Evolutionary conservation across 2,888 invertebrate genomes (phyloP).

Genomic region (Ichneumoninae sp.): DNA sequence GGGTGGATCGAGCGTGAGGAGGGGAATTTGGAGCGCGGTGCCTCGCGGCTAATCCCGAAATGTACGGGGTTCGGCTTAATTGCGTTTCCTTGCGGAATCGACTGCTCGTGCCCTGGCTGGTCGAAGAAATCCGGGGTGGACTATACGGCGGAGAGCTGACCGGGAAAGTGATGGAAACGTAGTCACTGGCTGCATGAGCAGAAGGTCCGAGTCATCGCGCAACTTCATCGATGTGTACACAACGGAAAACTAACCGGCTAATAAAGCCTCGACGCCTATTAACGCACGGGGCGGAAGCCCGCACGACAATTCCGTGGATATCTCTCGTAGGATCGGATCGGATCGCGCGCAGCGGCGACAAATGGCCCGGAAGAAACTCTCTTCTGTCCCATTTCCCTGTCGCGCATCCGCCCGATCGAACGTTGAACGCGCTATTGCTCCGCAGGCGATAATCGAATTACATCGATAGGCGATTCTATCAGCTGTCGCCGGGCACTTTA

Average conservation of each 20-base stretch:
- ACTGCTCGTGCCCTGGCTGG: constrained; percentile 54
- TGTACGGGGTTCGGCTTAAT: constrained; percentile 71
- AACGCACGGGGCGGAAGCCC: constrained; percentile 65
- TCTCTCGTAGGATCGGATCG: constrained; percentile 38
- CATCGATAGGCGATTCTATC: constrained; percentile 48
- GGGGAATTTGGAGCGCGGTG: constrained; percentile 62
- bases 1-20: constrained; percentile 7
- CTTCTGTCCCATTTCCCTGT: constrained; percentile 69
- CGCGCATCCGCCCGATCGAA: constrained; percentile 32
- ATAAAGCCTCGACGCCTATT: constrained; percentile 71
- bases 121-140: constrained; percentile 39
- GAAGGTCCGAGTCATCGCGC: constrained; percentile 72
- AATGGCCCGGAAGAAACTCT: constrained; percentile 73
- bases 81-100: constrained; percentile 73
- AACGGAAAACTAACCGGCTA: constrained; percentile 56
- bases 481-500: constrained; percentile 18
- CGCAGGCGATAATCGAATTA: constrained; percentile 66
- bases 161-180: constrained; percentile 53
- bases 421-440: constrained; percentile 53
- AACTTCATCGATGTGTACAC: constrained; percentile 32
- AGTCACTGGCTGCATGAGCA: constrained; percentile 55
- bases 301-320: constrained; percentile 59
- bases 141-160: constrained; percentile 16
- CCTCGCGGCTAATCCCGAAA: constrained; percentile 68
- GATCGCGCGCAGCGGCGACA: constrained; percentile 55